Conservation (phyloP, 2,113 vertebrate genomes). For the Caranx ignobilis region DNA sequence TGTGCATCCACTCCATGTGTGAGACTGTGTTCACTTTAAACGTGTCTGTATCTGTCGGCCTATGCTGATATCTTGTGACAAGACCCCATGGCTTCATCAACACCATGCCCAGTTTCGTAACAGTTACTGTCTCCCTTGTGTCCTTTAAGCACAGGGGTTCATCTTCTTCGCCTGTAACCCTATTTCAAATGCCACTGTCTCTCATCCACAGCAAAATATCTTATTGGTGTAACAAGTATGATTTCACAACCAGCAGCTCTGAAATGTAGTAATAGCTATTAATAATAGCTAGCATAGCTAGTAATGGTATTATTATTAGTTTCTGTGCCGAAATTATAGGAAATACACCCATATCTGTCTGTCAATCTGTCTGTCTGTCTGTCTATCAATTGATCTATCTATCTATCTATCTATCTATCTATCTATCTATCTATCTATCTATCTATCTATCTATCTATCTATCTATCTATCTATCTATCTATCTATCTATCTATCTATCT, state of each 20-base stretch:
- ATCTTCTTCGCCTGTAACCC: neutral
- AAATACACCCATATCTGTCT: too few species aligned
- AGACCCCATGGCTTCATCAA: neutral
- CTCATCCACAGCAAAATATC: neutral
- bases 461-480: too few species aligned
- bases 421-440: too few species aligned
- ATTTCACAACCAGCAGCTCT: neutral
- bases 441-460: too few species aligned
- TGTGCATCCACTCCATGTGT: constrained; percentile 4
- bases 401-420: too few species aligned
- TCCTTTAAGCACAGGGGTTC: constrained; percentile 30
- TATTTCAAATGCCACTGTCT: constrained; percentile 23
- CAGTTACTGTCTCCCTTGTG: neutral
- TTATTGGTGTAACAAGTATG: neutral
- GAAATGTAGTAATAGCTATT: neutral
- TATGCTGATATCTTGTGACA: constrained; percentile 13
- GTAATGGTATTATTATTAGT: too few species aligned
- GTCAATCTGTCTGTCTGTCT: too few species aligned
- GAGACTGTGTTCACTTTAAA: constrained; percentile 14
- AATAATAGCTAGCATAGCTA: too few species aligned
- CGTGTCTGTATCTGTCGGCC: constrained; percentile 10
- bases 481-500: too few species aligned
- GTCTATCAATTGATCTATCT: too few species aligned
- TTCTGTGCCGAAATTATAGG: too few species aligned
- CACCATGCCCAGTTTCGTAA: neutral